Evolutionary conservation across 2,888 invertebrate species (phyloP).

Genomic region (Augochlorella aurata): DNA sequence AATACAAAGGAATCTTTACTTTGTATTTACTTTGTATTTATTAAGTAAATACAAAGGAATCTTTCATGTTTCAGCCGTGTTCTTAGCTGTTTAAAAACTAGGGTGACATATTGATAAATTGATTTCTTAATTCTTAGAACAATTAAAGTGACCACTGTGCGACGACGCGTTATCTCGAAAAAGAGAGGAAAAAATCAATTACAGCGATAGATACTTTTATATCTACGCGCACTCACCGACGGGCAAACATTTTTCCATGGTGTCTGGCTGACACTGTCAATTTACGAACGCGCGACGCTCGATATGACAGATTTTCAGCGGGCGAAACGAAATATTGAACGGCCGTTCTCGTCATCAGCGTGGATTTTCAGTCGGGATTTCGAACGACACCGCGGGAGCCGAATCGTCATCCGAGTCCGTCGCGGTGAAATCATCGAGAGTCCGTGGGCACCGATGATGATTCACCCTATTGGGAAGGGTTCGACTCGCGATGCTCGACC

Average conservation of each 20-base stretch:
- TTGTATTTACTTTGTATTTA: no score
- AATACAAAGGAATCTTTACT: no score
- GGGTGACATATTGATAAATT: no score
- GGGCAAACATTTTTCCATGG: constrained; percentile 1
- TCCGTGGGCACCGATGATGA: constrained; percentile 23
- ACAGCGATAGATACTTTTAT: constrained; percentile 1
- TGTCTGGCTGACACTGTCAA: constrained; percentile 15
- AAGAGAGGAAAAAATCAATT: not conserved
- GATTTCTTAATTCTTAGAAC: no score
- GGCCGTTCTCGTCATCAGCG: not conserved
- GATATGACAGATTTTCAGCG: constrained; percentile 18
- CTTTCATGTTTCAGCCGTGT: no score
- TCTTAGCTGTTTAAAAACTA: no score
- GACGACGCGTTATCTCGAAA: not conserved
- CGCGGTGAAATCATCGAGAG: constrained; percentile 66
- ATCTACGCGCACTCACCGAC: not conserved
- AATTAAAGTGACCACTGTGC: not conserved
- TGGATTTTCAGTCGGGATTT: constrained; percentile 13
- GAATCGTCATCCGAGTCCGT: constrained; percentile 50
- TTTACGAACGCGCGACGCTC: constrained; percentile 8
- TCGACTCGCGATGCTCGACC: constrained; percentile 3
- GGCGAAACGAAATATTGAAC: constrained; percentile 13
- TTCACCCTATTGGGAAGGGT: constrained; percentile 20
- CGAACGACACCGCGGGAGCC: constrained; percentile 1
- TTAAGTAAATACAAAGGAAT: no score